Conservation (phyloP, 2,888 invertebrate species). For the Hipparchia sbordonii region DNA sequence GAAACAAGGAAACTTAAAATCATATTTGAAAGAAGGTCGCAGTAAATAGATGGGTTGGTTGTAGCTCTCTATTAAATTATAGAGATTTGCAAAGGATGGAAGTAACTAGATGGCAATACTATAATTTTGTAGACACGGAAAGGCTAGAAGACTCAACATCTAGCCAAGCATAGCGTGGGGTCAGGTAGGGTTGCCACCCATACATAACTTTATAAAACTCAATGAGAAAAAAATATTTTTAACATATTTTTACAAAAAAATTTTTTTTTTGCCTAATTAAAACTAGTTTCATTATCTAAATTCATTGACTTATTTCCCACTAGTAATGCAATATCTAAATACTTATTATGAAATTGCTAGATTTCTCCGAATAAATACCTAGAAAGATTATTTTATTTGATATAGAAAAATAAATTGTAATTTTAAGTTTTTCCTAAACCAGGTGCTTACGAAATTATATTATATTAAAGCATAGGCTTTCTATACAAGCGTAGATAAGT, state of each 20-base stretch:
- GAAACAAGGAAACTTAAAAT: neutral
- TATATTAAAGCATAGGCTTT: no score
- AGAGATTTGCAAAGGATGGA: constrained; percentile 12
- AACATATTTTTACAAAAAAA: neutral
- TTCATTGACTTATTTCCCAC: no score
- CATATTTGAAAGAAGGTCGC: neutral
- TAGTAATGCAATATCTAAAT: no score
- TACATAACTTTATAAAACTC: neutral
- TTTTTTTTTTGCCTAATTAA: neutral
- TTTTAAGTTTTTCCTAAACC: neutral
- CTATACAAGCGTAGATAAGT: neutral
- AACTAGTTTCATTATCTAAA: neutral
- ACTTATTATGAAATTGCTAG: no score
- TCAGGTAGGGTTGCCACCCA: constrained; percentile 15
- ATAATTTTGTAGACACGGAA: constrained; percentile 31
- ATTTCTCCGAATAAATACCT: no score
- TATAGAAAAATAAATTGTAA: no score
- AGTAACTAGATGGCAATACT: constrained; percentile 42
- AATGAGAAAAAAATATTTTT: neutral
- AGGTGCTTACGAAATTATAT: neutral
- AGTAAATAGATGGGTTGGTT: neutral
- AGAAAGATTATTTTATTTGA: no score
- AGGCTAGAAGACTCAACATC: constrained; percentile 39
- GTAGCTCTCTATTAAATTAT: neutral
- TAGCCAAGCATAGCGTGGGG: constrained; percentile 43